A percentile compares a stretch with the other conserved stretches of the same genome.
Evolutionary conservation across 2,797 vertebrate species (phyloP).

Genomic region (Threskiornis aethiopicus): DNA sequence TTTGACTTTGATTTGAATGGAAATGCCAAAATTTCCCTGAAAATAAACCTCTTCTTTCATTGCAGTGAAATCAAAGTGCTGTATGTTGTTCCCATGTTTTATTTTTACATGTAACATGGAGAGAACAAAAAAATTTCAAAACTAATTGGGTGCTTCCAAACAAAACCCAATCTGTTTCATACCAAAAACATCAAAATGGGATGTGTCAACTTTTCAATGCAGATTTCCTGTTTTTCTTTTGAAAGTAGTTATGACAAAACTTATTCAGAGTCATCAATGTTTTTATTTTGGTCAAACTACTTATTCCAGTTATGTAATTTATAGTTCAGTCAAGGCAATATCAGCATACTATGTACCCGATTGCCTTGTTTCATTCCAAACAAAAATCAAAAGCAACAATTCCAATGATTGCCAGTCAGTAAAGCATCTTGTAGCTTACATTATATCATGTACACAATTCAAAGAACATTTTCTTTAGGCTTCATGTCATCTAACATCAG

Average conservation of each 20-base stretch:
- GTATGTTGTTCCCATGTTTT: not conserved
- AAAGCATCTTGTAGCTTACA: not conserved
- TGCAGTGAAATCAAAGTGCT: not conserved
- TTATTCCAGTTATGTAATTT: not conserved
- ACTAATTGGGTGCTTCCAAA: not conserved
- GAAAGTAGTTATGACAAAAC: not conserved
- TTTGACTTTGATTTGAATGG: not conserved
- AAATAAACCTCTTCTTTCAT: not conserved
- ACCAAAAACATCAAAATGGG: not conserved
- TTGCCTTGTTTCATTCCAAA: not conserved
- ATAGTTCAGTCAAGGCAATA: not conserved
- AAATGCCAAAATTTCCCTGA: not conserved
- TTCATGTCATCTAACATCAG: not conserved
- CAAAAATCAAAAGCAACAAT: not conserved
- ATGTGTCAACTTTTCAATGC: not conserved
- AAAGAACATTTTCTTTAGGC: not conserved
- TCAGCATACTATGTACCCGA: too few species aligned
- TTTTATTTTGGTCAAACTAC: not conserved
- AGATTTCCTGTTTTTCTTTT: not conserved
- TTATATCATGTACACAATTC: not conserved
- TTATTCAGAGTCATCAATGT: not conserved
- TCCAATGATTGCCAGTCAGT: not conserved
- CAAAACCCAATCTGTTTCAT: accelerated
- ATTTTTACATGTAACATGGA: not conserved
- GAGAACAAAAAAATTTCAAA: not conserved